A percentile compares a stretch with the other conserved stretches of the same genome.
Conservation (phyloP, 2,888 invertebrate species). For the Sympetrum striolatum region DNA sequence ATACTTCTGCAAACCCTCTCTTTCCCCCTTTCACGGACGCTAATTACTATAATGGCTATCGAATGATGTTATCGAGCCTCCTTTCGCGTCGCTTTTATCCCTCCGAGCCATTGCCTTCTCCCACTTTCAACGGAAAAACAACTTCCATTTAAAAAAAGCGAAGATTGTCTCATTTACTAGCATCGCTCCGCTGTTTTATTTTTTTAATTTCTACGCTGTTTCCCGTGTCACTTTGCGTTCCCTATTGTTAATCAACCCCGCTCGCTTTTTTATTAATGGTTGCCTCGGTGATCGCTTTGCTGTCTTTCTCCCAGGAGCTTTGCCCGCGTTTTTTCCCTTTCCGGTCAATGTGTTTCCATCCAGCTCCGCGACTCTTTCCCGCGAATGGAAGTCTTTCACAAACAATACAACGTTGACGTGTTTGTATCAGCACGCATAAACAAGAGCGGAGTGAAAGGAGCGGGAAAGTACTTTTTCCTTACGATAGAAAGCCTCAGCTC, state of each 20-base stretch:
- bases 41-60: conserved; percentile 35
- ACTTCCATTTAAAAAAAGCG: no score
- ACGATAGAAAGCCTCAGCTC: no score
- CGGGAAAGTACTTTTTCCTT: no score
- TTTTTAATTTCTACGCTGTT: not conserved
- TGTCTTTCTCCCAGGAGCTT: not conserved
- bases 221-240: not conserved
- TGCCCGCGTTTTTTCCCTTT: not conserved
- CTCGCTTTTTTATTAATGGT: not conserved
- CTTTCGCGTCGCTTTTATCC: not conserved
- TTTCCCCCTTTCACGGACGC: not conserved
- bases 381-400: not conserved
- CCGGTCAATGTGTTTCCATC: not conserved
- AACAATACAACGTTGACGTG: not conserved
- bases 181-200: not conserved
- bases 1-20: not conserved
- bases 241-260: not conserved
- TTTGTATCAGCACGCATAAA: not conserved
- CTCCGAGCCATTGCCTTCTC: not conserved
- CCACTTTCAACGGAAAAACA: not conserved
- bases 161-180: no score
- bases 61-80: conserved; percentile 33
- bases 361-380: no score
- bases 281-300: not conserved
- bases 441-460: no score